Percentiles rank a stretch among this genome's conserved stretches.
Conservation (phyloP, 2,888 invertebrate genomes). For the Hirudinaria manillensis region DNA sequence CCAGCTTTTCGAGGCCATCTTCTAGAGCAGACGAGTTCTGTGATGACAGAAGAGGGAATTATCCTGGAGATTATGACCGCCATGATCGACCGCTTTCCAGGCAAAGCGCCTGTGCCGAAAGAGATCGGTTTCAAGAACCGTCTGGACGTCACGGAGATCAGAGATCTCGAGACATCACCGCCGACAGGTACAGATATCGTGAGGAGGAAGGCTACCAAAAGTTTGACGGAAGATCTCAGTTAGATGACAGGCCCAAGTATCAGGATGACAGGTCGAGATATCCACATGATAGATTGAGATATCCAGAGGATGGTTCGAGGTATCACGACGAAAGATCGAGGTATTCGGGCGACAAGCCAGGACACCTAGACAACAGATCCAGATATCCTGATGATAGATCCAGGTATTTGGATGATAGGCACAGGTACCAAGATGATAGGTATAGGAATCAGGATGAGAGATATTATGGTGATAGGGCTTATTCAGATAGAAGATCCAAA, state of each 20-base stretch:
- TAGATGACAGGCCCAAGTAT: neutral
- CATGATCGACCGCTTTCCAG: neutral
- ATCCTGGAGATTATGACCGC: neutral
- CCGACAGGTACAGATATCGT: neutral
- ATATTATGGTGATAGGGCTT: neutral
- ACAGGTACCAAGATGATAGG: slow-evolving; percentile 1
- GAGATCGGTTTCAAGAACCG: neutral
- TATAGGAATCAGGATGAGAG: slow-evolving; percentile 17
- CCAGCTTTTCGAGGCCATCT: neutral
- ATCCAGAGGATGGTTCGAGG: neutral
- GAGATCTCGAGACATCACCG: neutral
- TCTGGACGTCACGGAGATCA: neutral
- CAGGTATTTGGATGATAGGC: slow-evolving; percentile 3
- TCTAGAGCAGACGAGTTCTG: neutral
- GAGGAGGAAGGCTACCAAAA: neutral
- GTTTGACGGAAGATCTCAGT: neutral
- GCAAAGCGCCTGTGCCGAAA: neutral
- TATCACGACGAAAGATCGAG: neutral
- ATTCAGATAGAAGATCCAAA: slow-evolving; percentile 25
- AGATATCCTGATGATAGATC: neutral
- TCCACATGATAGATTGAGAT: neutral
- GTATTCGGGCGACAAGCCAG: neutral
- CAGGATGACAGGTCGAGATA: neutral
- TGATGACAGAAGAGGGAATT: neutral
- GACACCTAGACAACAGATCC: neutral